Evolutionary conservation across 2,797 vertebrate species (phyloP), one percentile per base, ranked within the genome.

Genomic region (Phrynocephalus forsythii): DNA sequence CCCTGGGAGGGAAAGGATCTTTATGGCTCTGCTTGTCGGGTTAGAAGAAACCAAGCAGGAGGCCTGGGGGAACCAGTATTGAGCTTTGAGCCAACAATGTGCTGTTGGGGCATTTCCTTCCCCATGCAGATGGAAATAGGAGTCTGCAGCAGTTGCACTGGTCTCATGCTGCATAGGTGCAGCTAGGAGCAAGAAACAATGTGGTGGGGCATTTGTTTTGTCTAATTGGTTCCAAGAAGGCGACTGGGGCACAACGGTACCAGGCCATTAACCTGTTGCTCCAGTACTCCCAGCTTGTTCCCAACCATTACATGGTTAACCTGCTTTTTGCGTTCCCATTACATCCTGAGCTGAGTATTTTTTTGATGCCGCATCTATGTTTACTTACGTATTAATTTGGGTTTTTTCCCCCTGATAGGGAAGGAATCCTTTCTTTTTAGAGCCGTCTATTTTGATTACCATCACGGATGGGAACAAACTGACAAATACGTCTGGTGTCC

Each of bases 391-490:
- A 89, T 44, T 44, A 4, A 44, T 44, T 44, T 44, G 38, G 38
- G 3, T 44, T 5, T 88, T 30, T 90, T 93, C 94, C 86, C 93
- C 52, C 91, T 75, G 94, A 94, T 92, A 99, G 99, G 99, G 99
- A 93, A 98, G 99, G 91, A 99, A 99, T 97, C 99, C 99, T 0
- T 99, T 99, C 95, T 99, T 99, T 97, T 97, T 99, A 85, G 99
- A 99, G 94, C 99, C 99, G 33, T 98, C 99, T 92, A 98, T 99
- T 97, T 98, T 99, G 97, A 99, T 99, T 95, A 99, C 98, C 50
- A 99, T 99, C 96, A 99, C 99, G 83, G 99, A 99, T n/a, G 99
- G 99, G 92, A 99, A 98, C 97, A 99, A 99, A 95, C 97, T 99
- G 83, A 99, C 99, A 82, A 98, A 98, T 96, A 98, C 97, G 60